phyloP scores from a whole-genome alignment of 2,888 invertebrate species.

The Amphipoea lucens region DNA sequence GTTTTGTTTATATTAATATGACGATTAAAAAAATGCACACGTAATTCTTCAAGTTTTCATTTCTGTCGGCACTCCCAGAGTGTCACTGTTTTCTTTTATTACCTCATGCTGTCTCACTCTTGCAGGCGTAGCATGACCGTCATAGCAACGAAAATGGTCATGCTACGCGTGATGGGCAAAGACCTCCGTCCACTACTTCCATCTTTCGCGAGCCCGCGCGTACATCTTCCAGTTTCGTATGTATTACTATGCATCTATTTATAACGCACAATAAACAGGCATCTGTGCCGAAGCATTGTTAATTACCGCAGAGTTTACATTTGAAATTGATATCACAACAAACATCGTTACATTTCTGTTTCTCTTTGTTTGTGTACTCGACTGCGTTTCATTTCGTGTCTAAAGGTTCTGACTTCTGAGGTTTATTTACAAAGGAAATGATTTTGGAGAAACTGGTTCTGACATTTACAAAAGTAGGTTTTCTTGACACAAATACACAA shows the following conservation, averaged over 20 bases:
- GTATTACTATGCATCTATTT: constrained; percentile 4
- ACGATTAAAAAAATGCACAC: too few relatives aligned
- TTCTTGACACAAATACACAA: too few relatives aligned
- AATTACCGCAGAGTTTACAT: constrained; percentile 41
- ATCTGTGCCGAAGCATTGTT: constrained; percentile 2
- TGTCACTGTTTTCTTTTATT: too few relatives aligned
- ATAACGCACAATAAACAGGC: not conserved
- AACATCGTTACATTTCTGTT: constrained; percentile 38
- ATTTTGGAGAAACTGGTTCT: not conserved
- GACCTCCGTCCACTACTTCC: not conserved
- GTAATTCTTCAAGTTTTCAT: too few relatives aligned
- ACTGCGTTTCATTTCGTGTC: constrained; percentile 29
- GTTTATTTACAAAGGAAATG: constrained; percentile 31
- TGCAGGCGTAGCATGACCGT: too few relatives aligned
- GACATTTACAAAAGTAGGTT: not conserved
- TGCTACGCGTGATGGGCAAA: not conserved
- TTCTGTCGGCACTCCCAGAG: too few relatives aligned
- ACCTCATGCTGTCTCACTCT: too few relatives aligned
- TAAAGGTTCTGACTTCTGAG: not conserved
- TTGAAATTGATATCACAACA: constrained; percentile 45
- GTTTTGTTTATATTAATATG: too few relatives aligned
- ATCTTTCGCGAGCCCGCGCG: not conserved
- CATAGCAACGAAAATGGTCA: too few relatives aligned
- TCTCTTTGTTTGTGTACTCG: constrained; percentile 29
- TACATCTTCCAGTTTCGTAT: not conserved